These are phyloP conservation scores for Zhengitettix transpicula DNA, from an alignment of 2,888 invertebrate species.

Conservation along the genomic window DNA sequence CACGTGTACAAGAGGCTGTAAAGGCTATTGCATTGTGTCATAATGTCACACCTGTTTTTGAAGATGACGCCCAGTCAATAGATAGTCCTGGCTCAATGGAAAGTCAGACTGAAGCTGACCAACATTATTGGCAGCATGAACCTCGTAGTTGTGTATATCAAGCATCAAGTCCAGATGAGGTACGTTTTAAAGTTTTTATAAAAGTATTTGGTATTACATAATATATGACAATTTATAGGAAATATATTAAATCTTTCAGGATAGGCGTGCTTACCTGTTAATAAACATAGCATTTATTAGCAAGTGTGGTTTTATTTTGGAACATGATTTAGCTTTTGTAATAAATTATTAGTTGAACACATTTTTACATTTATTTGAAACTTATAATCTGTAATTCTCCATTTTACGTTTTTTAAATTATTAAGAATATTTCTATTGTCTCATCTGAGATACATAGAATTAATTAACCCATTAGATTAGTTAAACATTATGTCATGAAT, in stretches of 20 bases:
- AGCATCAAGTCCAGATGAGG: slow-evolving; percentile 62
- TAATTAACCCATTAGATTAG: too few species aligned
- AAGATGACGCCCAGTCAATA: slow-evolving; percentile 26
- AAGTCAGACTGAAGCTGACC: slow-evolving; percentile 39
- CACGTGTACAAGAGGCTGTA: slow-evolving; percentile 74
- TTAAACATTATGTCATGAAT: too few species aligned
- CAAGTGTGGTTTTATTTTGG: too few species aligned
- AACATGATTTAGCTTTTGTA: too few species aligned
- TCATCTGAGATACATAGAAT: too few species aligned
- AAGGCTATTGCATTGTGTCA: slow-evolving; percentile 89
- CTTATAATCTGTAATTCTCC: not conserved
- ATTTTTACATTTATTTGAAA: too few species aligned
- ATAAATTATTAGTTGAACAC: too few species aligned
- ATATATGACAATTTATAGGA: not conserved
- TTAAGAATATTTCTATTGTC: too few species aligned
- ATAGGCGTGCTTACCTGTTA: too few species aligned
- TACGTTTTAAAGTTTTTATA: slow-evolving; percentile 14
- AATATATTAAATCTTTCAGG: not conserved
- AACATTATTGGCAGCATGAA: slow-evolving; percentile 26
- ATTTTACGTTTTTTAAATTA: too few species aligned
- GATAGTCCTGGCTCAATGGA: slow-evolving; percentile 22
- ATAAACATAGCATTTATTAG: too few species aligned
- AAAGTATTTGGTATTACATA: not conserved
- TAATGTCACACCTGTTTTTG: slow-evolving; percentile 96
- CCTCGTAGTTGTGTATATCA: slow-evolving; percentile 33